Conservation (phyloP, 1,140 invertebrate genomes). For the Leptopilina clavipes region DNA sequence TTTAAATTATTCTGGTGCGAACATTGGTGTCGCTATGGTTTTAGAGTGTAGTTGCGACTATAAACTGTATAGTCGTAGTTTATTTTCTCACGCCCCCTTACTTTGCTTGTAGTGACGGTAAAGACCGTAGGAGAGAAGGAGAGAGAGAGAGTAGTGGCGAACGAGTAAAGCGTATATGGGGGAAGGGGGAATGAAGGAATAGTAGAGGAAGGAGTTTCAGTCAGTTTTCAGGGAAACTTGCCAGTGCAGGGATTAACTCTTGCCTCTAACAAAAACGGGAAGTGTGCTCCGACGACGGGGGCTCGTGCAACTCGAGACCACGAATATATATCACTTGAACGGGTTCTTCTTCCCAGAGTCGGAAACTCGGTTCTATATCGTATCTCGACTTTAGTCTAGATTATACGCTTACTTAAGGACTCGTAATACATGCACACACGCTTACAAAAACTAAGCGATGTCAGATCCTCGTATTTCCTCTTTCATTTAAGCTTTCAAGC, state of each 20-base stretch:
- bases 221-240: slow-evolving; percentile 59
- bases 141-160: slow-evolving; percentile 10
- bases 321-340: slow-evolving; percentile 58
- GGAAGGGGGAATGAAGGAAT: neutral
- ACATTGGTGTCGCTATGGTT: slow-evolving; percentile 15
- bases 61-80: slow-evolving; percentile 45
- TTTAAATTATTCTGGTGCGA: slow-evolving; percentile 15
- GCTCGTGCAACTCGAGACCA: slow-evolving; percentile 45
- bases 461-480: slow-evolving; percentile 15
- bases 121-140: neutral
- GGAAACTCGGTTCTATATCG: slow-evolving; percentile 13
- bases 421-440: slow-evolving; percentile 23
- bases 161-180: slow-evolving; percentile 38
- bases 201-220: slow-evolving; percentile 44
- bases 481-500: slow-evolving; percentile 6
- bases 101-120: neutral
- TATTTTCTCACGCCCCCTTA: slow-evolving; percentile 59
- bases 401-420: slow-evolving; percentile 34
- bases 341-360: slow-evolving; percentile 42
- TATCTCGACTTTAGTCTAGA: slow-evolving; percentile 31
- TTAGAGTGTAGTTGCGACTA: neutral
- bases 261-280: slow-evolving; percentile 56
- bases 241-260: slow-evolving; percentile 60
- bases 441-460: slow-evolving; percentile 21
- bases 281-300: slow-evolving; percentile 38